phyloP scores from a whole-genome alignment of 2,888 invertebrate genomes.

The Frankliniella fusca region DNA sequence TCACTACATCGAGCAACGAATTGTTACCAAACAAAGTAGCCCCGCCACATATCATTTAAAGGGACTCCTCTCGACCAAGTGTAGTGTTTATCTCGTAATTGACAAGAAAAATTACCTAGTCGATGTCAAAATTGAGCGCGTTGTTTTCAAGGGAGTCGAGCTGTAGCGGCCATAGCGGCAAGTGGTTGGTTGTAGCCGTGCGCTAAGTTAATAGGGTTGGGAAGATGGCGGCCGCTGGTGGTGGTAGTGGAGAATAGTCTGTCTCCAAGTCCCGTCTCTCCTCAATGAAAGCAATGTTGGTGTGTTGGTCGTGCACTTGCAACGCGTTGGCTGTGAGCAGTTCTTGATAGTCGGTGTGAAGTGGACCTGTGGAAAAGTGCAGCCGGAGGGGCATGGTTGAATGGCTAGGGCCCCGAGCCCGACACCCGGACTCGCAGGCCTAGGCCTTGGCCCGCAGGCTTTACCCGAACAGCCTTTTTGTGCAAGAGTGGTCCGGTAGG shows the following conservation, averaged over 20 bases:
- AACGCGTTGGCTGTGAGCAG: slow-evolving; percentile 19
- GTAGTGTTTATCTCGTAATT: not conserved
- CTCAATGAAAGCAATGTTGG: slow-evolving; percentile 13
- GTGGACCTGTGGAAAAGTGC: not conserved
- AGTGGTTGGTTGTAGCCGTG: slow-evolving; percentile 17
- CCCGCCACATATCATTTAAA: not conserved
- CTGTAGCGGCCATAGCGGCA: slow-evolving; percentile 11
- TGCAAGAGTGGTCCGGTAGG: not conserved
- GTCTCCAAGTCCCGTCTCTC: not conserved
- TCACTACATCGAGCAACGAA: not conserved
- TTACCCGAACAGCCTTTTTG: not conserved
- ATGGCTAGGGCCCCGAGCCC: slow-evolving; percentile 13
- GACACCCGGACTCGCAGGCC: not conserved
- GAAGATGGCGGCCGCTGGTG: slow-evolving; percentile 18
- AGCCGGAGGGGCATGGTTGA: not conserved
- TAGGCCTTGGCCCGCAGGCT: not conserved
- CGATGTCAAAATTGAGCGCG: not conserved
- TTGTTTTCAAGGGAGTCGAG: not conserved
- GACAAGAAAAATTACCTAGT: not conserved
- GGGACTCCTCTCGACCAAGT: not conserved
- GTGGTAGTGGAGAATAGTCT: slow-evolving; percentile 5
- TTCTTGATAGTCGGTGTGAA: slow-evolving; percentile 12
- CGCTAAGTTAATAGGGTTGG: slow-evolving; percentile 18
- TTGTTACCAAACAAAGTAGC: slow-evolving; percentile 26
- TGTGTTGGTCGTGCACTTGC: not conserved